phyloP scores from a whole-genome alignment of 2,113 vertebrate genomes.

The Macrotus californicus region DNA sequence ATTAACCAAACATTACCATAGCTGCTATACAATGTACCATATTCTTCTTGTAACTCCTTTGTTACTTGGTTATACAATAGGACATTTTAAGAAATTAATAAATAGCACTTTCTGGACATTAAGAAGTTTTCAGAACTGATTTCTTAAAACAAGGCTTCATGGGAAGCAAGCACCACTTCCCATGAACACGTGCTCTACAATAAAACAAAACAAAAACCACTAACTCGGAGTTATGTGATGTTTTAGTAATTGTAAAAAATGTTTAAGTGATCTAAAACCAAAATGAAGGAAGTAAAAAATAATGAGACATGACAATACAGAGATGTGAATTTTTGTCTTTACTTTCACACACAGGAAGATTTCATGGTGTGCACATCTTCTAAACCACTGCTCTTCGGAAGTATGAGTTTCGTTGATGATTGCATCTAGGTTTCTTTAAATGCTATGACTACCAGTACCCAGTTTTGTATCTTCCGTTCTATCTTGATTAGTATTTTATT shows the following conservation, averaged over 20 bases:
- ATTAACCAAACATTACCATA: conserved; percentile 59
- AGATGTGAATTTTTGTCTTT: not conserved
- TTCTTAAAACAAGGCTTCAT: not conserved
- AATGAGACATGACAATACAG: not conserved
- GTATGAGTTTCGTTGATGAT: not conserved
- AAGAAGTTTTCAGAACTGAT: not conserved
- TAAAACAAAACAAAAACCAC: not conserved
- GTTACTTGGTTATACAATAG: not conserved
- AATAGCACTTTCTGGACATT: not conserved
- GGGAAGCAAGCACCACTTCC: not conserved
- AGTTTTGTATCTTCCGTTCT: not conserved
- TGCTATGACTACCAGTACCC: not conserved
- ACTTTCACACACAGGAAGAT: not conserved
- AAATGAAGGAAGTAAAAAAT: conserved; percentile 24
- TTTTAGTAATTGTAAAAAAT: not conserved
- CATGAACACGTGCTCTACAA: not conserved
- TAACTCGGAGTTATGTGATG: not conserved
- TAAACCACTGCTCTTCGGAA: not conserved
- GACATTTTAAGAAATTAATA: not conserved
- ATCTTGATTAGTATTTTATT: conserved; percentile 22
- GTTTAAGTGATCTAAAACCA: not conserved
- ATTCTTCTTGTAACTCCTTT: not conserved
- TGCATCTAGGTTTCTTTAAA: conserved; percentile 12
- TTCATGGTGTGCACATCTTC: not conserved
- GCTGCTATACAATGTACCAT: not conserved